phyloP scores from a whole-genome alignment of 2,888 invertebrate genomes.

The Hololepta plana region DNA sequence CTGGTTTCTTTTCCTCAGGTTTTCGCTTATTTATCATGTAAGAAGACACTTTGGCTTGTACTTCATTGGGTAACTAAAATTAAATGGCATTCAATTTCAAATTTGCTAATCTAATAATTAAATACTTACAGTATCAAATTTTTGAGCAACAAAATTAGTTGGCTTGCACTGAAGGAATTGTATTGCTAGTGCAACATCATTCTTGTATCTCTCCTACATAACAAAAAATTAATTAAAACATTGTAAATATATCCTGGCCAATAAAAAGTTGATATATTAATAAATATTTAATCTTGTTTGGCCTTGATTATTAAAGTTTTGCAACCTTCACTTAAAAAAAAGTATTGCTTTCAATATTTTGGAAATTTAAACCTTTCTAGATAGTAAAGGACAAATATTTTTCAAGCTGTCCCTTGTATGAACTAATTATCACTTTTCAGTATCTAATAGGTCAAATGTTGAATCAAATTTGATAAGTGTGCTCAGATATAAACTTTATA shows the following conservation, averaged over 20 bases:
- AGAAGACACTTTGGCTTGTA: conserved; percentile 75
- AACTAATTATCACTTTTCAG: too few relatives aligned
- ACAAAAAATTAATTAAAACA: conserved; percentile 8
- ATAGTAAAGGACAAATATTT: too few relatives aligned
- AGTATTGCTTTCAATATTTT: too few relatives aligned
- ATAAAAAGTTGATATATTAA: conserved; percentile 1
- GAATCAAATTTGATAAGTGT: too few relatives aligned
- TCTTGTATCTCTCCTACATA: conserved; percentile 80
- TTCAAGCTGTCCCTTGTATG: too few relatives aligned
- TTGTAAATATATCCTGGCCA: conserved; percentile 4
- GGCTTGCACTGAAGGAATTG: conserved; percentile 90
- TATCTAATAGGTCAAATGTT: too few relatives aligned
- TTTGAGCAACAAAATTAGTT: conserved; percentile 83
- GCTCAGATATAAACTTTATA: conserved; percentile 11
- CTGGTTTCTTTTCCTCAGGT: conserved; percentile 27
- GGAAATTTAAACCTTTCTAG: too few relatives aligned
- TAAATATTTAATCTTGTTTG: too few relatives aligned
- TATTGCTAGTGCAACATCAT: conserved; percentile 84
- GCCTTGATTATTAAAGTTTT: too few relatives aligned
- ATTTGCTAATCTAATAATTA: conserved; percentile 1
- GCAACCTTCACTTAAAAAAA: too few relatives aligned
- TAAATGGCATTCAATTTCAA: conserved; percentile 3
- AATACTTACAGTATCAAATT: conserved; percentile 65
- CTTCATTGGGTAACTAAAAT: conserved; percentile 71
- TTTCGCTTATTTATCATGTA: conserved; percentile 46